A percentile compares a stretch with the other conserved stretches of the same genome.
phyloP scores from a whole-genome alignment of 2,888 invertebrate species.

The Habrosyne pyritoides region DNA sequence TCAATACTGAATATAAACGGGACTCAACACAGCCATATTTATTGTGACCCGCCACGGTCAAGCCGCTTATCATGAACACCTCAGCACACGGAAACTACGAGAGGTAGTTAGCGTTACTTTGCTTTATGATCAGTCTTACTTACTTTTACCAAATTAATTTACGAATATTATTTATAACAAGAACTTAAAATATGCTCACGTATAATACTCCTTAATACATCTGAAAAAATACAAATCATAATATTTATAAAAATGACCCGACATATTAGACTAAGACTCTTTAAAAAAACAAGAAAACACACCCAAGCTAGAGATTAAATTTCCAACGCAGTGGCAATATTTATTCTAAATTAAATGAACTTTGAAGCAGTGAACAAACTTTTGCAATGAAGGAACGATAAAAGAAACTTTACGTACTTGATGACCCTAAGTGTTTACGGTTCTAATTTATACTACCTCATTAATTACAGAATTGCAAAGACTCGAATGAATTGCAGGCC shows the following conservation, averaged over 20 bases:
- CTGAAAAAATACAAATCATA: too few relatives aligned
- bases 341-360: too few relatives aligned
- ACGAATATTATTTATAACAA: conserved; percentile 18
- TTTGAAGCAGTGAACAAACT: too few relatives aligned
- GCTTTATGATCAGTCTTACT: conserved; percentile 42
- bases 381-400: too few relatives aligned
- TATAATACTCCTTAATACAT: not conserved
- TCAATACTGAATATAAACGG: conserved; percentile 55
- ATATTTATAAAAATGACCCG: too few relatives aligned
- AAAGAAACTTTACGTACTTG: conserved; percentile 29
- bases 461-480: conserved; percentile 62
- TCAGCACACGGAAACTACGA: conserved; percentile 41
- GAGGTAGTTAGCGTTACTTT: conserved; percentile 42
- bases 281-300: too few relatives aligned
- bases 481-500: conserved; percentile 62
- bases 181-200: not conserved
- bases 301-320: too few relatives aligned
- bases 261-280: too few relatives aligned
- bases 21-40: conserved; percentile 57
- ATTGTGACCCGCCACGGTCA: conserved; percentile 61
- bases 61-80: conserved; percentile 47
- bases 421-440: conserved; percentile 64
- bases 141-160: conserved; percentile 41
- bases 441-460: conserved; percentile 67
- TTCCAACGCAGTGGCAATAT: too few relatives aligned